Evolutionary conservation across 2,797 vertebrate species (phyloP), one percentile per base, ranked within the genome.

Genomic region (Remorina albescens): DNA sequence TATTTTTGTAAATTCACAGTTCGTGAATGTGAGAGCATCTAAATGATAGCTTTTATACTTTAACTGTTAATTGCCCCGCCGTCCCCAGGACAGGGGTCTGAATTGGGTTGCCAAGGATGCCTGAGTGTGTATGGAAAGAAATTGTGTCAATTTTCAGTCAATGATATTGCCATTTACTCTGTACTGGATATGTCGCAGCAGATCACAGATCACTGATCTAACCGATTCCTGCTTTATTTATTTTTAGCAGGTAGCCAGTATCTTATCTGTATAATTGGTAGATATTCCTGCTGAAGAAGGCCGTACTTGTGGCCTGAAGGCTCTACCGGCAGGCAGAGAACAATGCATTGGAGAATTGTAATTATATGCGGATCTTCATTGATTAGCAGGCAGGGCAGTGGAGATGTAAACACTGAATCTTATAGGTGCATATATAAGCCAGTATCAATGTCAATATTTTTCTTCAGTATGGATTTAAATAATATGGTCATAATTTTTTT

Each of bases 221-320:
- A 64, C 71, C 64, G 41, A 73, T 81, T 71, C 56, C 72, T n/a
- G n/a, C n/a, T n/a, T n/a, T n/a, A n/a, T n/a, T n/a, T n/a, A 44
- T 59, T 61, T 64, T 13, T 55, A 56, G 21, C 19, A 55, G 26
- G 6, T 55, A 54, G 50, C 26, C 56, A 0, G 2, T 21, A 15
- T 28, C 25, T 9, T 13, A 23, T 63, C 46, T 71, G 58, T 54
- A 12, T 58, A 65, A 69, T 57, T 55, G 21, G 21, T 12, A 28
- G 25, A 46, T 41, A 28, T 50, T 10, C 21, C 15, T 2, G 30
- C 9, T 57, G 42, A 61, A 36, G 25, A 39, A 37, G 16, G 21
- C n/a, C 53, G 57, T 18, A 60, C 53, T 72, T 71, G 65, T 30
- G 39, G n/a, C 21, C 44, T 23, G 39, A 51, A 47, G 32, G 18